These are phyloP conservation scores for Catharus fuscescens DNA, from an alignment of 2,113 vertebrate genomes.

Conservation along the genomic window DNA sequence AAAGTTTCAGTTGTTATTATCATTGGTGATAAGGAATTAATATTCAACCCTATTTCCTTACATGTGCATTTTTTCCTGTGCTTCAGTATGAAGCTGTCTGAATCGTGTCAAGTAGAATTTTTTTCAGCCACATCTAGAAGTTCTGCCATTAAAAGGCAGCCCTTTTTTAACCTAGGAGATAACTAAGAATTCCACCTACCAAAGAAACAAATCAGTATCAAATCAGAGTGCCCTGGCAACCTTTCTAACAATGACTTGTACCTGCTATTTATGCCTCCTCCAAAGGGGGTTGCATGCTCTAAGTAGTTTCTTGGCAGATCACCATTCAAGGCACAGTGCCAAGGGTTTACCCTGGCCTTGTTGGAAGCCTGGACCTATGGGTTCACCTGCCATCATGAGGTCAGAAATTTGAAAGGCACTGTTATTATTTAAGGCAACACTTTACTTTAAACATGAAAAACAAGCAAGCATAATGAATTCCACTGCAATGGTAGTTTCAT, in stretches of 20 bases:
- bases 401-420: background rate
- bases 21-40: background rate
- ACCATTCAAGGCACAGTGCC: background rate
- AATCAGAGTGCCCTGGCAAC: background rate
- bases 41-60: background rate
- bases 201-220: background rate
- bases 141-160: background rate
- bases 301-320: background rate
- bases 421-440: background rate
- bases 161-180: background rate
- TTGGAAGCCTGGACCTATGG: background rate
- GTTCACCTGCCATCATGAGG: background rate
- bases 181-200: background rate
- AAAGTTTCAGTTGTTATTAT: background rate
- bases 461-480: slow-evolving; percentile 9
- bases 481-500: background rate
- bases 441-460: background rate
- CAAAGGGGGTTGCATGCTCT: background rate
- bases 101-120: background rate
- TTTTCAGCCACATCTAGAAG: background rate
- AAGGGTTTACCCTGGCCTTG: background rate
- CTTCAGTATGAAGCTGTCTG: background rate
- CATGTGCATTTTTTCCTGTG: background rate
- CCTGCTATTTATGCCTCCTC: background rate
- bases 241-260: background rate